Conservation (phyloP, 1,140 invertebrate species). For the Drosophila burlai region DNA sequence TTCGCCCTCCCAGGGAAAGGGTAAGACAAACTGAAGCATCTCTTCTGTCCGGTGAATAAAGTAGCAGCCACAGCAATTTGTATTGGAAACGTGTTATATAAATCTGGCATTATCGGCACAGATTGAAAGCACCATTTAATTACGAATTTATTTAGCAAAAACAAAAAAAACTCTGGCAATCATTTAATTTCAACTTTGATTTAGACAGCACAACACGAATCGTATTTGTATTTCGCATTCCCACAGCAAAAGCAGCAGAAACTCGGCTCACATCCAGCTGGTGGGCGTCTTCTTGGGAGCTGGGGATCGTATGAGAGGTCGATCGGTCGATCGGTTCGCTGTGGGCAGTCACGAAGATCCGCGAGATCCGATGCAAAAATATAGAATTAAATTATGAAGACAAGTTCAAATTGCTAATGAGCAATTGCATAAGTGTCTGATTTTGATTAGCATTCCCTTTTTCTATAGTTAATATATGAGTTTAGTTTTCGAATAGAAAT, state of each 20-base stretch:
- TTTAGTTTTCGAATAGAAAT: not conserved
- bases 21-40: conserved; percentile 21
- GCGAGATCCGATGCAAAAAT: conserved; percentile 22
- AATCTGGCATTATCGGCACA: conserved; percentile 42
- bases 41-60: not conserved
- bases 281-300: conserved; percentile 41
- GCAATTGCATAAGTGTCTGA: conserved; percentile 57
- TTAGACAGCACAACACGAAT: conserved; percentile 39
- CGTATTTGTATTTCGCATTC: conserved; percentile 24
- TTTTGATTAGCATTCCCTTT: conserved; percentile 65
- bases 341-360: conserved; percentile 56
- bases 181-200: conserved; percentile 36
- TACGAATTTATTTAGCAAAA: conserved; percentile 32
- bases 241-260: conserved; percentile 27
- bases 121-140: conserved; percentile 44
- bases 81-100: conserved; percentile 24
- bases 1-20: not conserved
- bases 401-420: conserved; percentile 46
- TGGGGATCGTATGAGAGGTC: not conserved
- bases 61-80: conserved; percentile 31
- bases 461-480: conserved; percentile 36
- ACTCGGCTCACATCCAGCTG: conserved; percentile 2
- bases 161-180: conserved; percentile 12
- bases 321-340: conserved; percentile 3
- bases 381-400: conserved; percentile 43